These are phyloP conservation scores for Dryococelus australis DNA, from an alignment of 2,888 invertebrate genomes.

Conservation along the genomic window DNA sequence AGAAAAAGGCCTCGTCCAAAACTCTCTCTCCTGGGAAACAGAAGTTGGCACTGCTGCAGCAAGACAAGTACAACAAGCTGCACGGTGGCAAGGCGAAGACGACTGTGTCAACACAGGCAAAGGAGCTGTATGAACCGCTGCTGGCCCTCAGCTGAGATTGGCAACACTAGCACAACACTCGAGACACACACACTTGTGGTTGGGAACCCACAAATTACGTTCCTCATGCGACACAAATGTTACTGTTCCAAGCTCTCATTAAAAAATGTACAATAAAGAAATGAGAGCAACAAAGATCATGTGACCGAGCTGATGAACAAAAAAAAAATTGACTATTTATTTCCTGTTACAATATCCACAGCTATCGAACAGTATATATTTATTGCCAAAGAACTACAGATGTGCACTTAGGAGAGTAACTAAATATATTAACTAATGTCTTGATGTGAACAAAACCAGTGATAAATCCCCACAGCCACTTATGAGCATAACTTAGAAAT, in stretches of 20 bases:
- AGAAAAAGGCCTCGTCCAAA: constrained; percentile 55
- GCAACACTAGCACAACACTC: neutral
- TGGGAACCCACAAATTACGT: neutral
- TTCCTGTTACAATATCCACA: neutral
- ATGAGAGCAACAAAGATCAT: neutral
- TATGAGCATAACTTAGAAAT: no score
- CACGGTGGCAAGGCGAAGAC: constrained; percentile 33
- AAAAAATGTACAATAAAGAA: neutral
- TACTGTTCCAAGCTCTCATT: neutral
- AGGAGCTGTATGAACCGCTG: constrained; percentile 70
- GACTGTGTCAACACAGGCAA: constrained; percentile 55
- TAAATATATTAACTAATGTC: no score
- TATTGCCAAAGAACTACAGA: no score
- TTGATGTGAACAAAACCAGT: no score
- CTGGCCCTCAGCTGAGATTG: constrained; percentile 69
- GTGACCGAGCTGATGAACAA: neutral
- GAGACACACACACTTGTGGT: neutral
- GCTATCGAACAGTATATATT: no score
- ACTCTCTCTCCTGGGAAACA: constrained; percentile 69
- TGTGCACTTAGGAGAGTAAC: no score
- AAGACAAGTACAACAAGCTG: constrained; percentile 37
- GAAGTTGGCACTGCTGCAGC: constrained; percentile 64
- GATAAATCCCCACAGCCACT: no score
- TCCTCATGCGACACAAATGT: neutral
- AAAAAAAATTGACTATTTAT: neutral